phyloP scores from a whole-genome alignment of 2,113 vertebrate genomes.

The Trichechus manatus region DNA sequence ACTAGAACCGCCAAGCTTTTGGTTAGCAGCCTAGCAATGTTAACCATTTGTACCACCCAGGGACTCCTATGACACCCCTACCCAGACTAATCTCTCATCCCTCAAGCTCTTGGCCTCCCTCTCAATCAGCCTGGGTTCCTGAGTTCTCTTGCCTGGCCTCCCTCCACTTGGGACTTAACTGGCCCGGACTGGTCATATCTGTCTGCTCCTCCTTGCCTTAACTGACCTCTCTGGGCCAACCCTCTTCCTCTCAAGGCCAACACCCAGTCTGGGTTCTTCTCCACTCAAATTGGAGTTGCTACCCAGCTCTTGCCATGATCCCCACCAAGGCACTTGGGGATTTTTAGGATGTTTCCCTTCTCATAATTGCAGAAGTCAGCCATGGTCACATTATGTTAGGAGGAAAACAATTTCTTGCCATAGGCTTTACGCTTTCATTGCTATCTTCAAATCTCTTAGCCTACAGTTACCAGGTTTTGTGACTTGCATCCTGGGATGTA shows the following conservation, averaged over 20 bases:
- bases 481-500: background rate
- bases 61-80: background rate
- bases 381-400: background rate
- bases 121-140: background rate
- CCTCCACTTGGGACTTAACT: background rate
- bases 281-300: background rate
- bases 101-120: background rate
- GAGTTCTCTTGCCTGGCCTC: background rate
- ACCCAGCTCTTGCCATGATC: background rate
- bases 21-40: background rate
- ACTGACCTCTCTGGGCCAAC: background rate
- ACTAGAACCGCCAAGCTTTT: background rate
- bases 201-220: background rate
- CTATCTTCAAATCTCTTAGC: constrained; percentile 28
- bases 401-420: constrained; percentile 27
- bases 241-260: background rate
- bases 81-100: background rate
- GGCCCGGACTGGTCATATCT: background rate
- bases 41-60: background rate
- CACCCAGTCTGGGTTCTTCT: background rate
- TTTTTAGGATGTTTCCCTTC: constrained; percentile 28
- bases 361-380: constrained; percentile 54
- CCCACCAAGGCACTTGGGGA: background rate
- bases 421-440: constrained; percentile 12
- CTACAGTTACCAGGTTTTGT: background rate